Conservation (phyloP, 2,888 invertebrate genomes). For the Cordilura impudica region DNA sequence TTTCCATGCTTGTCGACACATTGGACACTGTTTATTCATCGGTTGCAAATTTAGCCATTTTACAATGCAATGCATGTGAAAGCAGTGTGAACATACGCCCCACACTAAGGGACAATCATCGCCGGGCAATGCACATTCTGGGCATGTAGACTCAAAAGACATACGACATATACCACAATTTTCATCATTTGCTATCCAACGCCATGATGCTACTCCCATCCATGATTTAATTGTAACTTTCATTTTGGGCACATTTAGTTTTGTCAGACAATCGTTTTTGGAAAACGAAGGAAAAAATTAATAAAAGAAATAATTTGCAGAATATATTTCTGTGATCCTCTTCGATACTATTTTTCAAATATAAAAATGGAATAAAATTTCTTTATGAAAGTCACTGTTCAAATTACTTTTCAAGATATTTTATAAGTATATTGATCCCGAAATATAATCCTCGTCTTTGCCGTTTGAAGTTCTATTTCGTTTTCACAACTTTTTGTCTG, state of each 20-base stretch:
- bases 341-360: too few species aligned
- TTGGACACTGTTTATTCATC: conserved; percentile 91
- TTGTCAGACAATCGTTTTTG: too few species aligned
- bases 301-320: too few species aligned
- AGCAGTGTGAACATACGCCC: conserved; percentile 99
- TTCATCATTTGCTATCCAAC: conserved; percentile 99
- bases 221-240: conserved; percentile 80
- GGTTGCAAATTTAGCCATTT: conserved; percentile 98
- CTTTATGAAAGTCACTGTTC: too few species aligned
- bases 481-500: not conserved
- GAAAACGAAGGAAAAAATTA: too few species aligned
- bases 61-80: conserved; percentile 99
- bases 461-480: not conserved
- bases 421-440: too few species aligned
- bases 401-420: too few species aligned
- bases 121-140: conserved; percentile 97
- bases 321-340: too few species aligned
- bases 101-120: conserved; percentile 99
- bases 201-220: conserved; percentile 98
- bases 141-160: conserved; percentile 99
- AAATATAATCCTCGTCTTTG: too few species aligned
- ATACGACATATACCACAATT: conserved; percentile 99
- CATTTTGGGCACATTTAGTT: conserved; percentile 71
- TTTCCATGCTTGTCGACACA: conserved; percentile 99
- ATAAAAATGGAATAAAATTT: too few species aligned